A percentile compares a stretch with the other conserved stretches of the same genome.
Evolutionary conservation across 2,113 vertebrate genomes (phyloP).

Genomic region (Thymallus thymallus): DNA sequence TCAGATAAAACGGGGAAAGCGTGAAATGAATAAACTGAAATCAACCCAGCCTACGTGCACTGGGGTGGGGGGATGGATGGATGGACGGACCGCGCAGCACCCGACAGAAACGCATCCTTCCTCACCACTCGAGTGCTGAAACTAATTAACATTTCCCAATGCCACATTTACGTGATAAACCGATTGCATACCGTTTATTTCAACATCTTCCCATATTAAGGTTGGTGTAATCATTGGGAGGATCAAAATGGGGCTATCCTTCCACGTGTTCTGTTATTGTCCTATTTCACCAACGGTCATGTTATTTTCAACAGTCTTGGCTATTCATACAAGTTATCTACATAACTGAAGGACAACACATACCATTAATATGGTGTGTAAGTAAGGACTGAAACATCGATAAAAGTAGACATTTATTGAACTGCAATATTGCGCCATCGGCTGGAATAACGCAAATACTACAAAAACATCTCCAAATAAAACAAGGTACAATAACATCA

Average conservation of each 20-base stretch:
- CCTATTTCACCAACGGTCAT: too few relatives aligned
- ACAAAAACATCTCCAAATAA: slow-evolving; percentile 47
- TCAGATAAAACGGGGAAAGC: slow-evolving; percentile 19
- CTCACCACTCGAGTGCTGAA: background rate
- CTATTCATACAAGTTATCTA: too few relatives aligned
- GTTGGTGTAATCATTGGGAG: too few relatives aligned
- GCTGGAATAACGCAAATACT: slow-evolving; percentile 26
- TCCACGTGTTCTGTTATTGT: too few relatives aligned
- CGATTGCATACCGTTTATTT: too few relatives aligned
- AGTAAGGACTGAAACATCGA: background rate
- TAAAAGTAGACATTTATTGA: slow-evolving; percentile 38
- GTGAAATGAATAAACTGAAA: slow-evolving; percentile 56
- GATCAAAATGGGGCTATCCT: too few relatives aligned
- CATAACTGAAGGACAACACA: too few relatives aligned
- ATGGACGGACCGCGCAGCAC: slow-evolving; percentile 5
- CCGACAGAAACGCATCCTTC: background rate
- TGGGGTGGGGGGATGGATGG: background rate
- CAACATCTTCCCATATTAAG: too few relatives aligned
- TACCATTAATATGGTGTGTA: background rate
- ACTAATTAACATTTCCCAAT: background rate
- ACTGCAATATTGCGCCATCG: slow-evolving; percentile 35
- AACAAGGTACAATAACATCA: background rate
- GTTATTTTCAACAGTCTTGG: too few relatives aligned
- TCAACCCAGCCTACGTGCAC: slow-evolving; percentile 38
- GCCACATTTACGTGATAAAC: background rate